phyloP scores from a whole-genome alignment of 2,113 vertebrate genomes.

The Illadopsis cleaveri region DNA sequence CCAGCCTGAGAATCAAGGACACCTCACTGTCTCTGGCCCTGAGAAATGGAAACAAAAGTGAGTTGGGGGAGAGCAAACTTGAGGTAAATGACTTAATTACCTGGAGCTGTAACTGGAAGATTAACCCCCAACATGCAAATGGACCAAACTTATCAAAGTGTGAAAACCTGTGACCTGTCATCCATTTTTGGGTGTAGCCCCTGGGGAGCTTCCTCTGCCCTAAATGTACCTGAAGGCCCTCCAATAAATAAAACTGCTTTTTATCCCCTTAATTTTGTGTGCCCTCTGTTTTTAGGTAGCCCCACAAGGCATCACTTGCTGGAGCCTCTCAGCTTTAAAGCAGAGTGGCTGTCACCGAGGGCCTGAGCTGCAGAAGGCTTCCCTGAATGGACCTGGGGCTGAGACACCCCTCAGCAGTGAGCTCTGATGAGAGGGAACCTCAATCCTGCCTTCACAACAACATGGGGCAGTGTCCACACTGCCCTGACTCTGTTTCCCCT shows the following conservation, averaged over 20 bases:
- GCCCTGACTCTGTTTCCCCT: not conserved
- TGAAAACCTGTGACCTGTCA: accelerated
- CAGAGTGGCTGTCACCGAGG: not conserved
- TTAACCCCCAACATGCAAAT: not conserved
- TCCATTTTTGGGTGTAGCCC: not conserved
- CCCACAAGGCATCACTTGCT: not conserved
- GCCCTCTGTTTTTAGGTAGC: not conserved
- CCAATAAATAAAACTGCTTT: not conserved
- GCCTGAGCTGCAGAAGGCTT: not conserved
- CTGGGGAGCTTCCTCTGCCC: not conserved
- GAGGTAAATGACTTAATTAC: too few relatives aligned
- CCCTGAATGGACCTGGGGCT: not conserved
- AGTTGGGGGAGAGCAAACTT: not conserved
- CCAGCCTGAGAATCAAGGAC: not conserved
- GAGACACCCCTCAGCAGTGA: not conserved
- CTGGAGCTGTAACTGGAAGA: not conserved
- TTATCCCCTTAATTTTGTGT: not conserved
- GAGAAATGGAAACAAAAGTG: not conserved
- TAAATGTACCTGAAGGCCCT: not conserved
- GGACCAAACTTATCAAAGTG: not conserved
- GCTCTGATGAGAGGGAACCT: not conserved
- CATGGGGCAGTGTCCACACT: accelerated
- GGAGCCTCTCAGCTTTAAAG: not conserved
- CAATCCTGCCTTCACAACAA: not conserved
- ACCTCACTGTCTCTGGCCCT: not conserved